These are phyloP conservation scores for Polyommatus icarus DNA, from an alignment of 2,888 invertebrate genomes.

Conservation along the genomic window DNA sequence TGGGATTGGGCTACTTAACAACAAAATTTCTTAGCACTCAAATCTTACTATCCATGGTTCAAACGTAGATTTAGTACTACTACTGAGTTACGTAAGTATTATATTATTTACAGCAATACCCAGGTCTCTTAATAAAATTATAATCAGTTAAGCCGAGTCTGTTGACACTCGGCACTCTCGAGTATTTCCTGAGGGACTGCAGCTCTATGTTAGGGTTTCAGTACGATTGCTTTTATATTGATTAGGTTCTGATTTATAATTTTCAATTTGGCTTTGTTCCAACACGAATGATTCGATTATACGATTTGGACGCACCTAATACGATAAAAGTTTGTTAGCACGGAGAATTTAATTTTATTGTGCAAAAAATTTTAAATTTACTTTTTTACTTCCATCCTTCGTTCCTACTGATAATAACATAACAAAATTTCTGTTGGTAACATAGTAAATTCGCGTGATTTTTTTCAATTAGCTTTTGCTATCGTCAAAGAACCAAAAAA, in stretches of 20 bases:
- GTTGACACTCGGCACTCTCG: conserved; percentile 15
- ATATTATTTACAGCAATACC: background rate
- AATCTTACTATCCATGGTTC: no score
- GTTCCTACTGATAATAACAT: no score
- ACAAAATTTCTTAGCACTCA: no score
- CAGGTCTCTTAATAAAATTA: background rate
- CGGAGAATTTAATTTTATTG: background rate
- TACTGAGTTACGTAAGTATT: background rate
- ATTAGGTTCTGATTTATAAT: conserved; percentile 10
- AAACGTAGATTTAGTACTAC: no score
- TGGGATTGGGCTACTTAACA: no score
- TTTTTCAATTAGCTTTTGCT: no score
- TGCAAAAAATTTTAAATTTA: no score
- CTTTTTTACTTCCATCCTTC: no score
- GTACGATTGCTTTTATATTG: conserved; percentile 27
- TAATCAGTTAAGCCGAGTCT: conserved; percentile 18
- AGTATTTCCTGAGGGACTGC: conserved; percentile 16
- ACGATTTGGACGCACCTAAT: background rate
- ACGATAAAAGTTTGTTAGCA: background rate
- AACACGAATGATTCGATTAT: background rate
- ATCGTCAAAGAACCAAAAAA: no score
- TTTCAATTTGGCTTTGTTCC: conserved; percentile 17
- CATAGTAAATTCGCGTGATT: no score
- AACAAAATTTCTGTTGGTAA: no score
- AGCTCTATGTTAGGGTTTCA: conserved; percentile 17